Percentiles rank a stretch among this genome's conserved stretches.
Conservation (phyloP, 2,797 vertebrate species). For the Mormyrus proboscirostris region DNA sequence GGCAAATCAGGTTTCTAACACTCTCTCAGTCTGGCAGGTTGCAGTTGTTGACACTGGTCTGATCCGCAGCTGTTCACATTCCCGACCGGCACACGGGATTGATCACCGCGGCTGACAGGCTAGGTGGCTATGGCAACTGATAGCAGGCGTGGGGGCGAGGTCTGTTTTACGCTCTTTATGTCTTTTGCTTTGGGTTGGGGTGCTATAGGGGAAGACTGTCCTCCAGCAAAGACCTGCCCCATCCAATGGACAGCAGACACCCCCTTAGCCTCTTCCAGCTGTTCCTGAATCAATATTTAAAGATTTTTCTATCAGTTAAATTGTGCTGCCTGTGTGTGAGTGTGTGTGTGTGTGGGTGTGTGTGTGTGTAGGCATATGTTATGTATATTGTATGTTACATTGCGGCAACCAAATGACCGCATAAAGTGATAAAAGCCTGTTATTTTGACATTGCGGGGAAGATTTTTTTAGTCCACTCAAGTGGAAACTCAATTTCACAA, state of each 20-base stretch:
- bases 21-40: constrained; percentile 2
- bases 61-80: neutral
- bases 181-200: neutral
- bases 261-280: neutral
- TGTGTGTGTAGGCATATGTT: neutral
- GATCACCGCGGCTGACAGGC: neutral
- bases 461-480: neutral
- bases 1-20: neutral
- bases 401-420: neutral
- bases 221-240: neutral
- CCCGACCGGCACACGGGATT: neutral
- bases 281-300: neutral
- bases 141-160: neutral
- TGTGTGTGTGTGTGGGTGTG: neutral
- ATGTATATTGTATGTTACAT: neutral
- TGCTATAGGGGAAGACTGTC: neutral
- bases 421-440: neutral
- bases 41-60: neutral
- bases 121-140: neutral
- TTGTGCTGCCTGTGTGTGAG: neutral
- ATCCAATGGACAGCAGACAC: neutral
- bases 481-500: neutral
- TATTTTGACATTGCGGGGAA: neutral
- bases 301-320: neutral
- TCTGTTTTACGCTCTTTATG: neutral